Evolutionary conservation across 2,113 vertebrate species (phyloP).

Genomic region (Cyprinodon brontotheroides): DNA sequence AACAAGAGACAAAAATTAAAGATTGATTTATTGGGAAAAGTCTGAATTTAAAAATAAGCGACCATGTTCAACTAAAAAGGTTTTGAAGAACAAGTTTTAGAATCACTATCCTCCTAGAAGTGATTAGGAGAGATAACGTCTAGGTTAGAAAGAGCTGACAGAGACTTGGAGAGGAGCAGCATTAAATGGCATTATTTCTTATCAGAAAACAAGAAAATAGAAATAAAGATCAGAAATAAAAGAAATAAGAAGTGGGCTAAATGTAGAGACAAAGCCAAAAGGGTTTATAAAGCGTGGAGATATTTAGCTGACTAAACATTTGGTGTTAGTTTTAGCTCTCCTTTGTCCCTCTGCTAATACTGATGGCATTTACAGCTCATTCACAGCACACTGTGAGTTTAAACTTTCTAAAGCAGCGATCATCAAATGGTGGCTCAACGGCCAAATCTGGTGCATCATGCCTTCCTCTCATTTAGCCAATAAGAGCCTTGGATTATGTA

Average conservation of each 20-base stretch:
- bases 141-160: neutral
- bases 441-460: neutral
- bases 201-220: neutral
- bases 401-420: neutral
- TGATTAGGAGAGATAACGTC: neutral
- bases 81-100: neutral
- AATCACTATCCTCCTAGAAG: neutral
- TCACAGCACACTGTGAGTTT: constrained; percentile 39
- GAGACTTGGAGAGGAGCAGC: neutral
- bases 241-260: neutral
- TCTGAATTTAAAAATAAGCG: neutral
- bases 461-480: neutral
- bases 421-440: neutral
- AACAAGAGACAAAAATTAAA: no score
- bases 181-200: neutral
- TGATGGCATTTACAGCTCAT: constrained; percentile 42
- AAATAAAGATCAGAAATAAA: neutral
- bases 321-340: constrained; percentile 32
- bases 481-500: neutral
- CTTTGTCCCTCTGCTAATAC: constrained; percentile 40
- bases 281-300: neutral
- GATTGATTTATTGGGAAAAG: no score
- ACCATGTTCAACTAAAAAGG: neutral
- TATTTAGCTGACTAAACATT: constrained; percentile 57
- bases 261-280: neutral